Conservation (phyloP, 2,797 vertebrate species). For the Parauchenoglanis punctatus region DNA sequence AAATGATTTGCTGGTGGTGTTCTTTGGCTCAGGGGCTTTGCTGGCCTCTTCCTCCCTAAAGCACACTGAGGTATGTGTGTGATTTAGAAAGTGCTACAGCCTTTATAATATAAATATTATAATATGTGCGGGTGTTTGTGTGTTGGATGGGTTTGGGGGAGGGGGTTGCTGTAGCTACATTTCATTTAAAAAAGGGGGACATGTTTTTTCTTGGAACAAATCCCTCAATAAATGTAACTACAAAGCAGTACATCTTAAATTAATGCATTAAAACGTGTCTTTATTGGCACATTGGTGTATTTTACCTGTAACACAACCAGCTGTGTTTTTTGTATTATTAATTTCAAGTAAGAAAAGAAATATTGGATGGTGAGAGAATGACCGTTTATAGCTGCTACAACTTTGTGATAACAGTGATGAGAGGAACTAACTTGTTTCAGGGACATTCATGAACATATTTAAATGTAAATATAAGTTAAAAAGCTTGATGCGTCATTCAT, state of each 20-base stretch:
- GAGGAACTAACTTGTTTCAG: background rate
- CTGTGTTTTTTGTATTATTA: conserved; percentile 34
- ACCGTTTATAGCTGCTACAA: background rate
- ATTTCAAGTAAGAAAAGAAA: background rate
- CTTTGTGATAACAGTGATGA: background rate
- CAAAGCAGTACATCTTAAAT: background rate
- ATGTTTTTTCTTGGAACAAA: background rate
- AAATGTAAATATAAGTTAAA: background rate
- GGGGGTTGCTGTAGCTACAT: background rate
- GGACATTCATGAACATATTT: background rate
- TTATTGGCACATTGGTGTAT: background rate
- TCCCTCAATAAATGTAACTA: background rate
- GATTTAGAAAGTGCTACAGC: background rate
- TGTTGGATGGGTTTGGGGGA: background rate
- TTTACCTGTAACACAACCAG: background rate
- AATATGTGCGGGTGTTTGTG: background rate
- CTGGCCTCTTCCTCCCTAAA: background rate
- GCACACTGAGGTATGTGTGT: background rate
- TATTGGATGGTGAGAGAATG: background rate
- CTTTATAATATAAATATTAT: background rate
- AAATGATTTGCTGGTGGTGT: conserved; percentile 44
- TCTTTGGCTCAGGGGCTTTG: conserved; percentile 1
- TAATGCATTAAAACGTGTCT: background rate
- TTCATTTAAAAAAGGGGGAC: background rate
- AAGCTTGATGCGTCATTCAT: background rate